Percentiles rank a stretch among this genome's conserved stretches.
phyloP scores from a whole-genome alignment of 2,888 invertebrate species.

The Euzetes globulus region DNA sequence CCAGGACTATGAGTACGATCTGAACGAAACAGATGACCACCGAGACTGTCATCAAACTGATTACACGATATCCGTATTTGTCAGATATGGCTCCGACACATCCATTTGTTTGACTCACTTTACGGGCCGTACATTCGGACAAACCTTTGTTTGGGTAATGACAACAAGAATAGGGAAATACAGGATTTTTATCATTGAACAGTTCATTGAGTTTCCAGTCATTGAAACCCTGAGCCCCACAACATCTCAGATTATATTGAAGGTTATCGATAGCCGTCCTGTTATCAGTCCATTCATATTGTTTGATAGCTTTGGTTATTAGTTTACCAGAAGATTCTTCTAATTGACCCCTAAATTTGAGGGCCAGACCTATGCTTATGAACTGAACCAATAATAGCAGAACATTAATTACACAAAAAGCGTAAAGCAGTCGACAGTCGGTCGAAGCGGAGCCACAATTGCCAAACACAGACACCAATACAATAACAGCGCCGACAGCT shows the following conservation, averaged over 20 bases:
- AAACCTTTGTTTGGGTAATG: neutral
- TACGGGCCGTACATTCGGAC: neutral
- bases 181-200: neutral
- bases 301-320: neutral
- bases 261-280: neutral
- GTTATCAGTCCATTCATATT: neutral
- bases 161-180: neutral
- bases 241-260: neutral
- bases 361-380: neutral
- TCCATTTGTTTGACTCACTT: neutral
- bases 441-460: neutral
- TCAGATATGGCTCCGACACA: neutral
- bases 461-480: neutral
- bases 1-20: neutral
- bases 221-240: neutral
- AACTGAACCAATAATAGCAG: neutral
- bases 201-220: neutral
- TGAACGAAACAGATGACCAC: neutral
- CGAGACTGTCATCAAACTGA: neutral
- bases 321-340: neutral
- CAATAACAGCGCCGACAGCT: neutral
- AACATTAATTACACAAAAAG: neutral
- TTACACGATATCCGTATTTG: neutral
- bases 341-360: neutral
- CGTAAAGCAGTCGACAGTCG: neutral